Conservation (phyloP, 2,797 vertebrate genomes). For the Poeciliopsis paucimaculata region DNA sequence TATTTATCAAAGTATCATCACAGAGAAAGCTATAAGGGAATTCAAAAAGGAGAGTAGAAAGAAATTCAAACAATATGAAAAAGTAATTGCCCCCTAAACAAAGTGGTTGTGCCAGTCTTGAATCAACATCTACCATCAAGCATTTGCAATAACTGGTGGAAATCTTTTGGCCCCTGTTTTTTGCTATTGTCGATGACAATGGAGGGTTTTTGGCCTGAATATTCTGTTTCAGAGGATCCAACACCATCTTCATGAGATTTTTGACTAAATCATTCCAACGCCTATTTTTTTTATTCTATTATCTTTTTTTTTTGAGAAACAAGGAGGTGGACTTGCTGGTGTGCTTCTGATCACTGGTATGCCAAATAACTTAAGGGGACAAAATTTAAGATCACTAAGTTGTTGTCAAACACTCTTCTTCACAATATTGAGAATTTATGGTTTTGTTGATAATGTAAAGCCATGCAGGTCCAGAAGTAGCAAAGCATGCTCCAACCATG, state of each 20-base stretch:
- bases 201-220: neutral
- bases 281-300: neutral
- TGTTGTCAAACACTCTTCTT: neutral
- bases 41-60: neutral
- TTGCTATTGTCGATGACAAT: neutral
- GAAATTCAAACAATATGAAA: neutral
- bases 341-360: neutral
- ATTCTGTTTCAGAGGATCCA: neutral
- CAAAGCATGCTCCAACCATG: neutral
- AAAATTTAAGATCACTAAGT: neutral
- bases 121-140: neutral
- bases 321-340: neutral
- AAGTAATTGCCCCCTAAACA: neutral
- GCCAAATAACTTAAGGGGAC: neutral
- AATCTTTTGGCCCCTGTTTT: neutral
- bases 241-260: neutral
- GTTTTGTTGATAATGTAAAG: neutral
- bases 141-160: neutral
- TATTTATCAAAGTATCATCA: neutral
- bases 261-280: neutral
- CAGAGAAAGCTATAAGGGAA: neutral
- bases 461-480: neutral
- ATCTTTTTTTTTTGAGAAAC: neutral
- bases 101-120: neutral
- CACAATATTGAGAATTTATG: neutral